phyloP scores from a whole-genome alignment of 2,113 vertebrate genomes.

The Etia nguti region DNA sequence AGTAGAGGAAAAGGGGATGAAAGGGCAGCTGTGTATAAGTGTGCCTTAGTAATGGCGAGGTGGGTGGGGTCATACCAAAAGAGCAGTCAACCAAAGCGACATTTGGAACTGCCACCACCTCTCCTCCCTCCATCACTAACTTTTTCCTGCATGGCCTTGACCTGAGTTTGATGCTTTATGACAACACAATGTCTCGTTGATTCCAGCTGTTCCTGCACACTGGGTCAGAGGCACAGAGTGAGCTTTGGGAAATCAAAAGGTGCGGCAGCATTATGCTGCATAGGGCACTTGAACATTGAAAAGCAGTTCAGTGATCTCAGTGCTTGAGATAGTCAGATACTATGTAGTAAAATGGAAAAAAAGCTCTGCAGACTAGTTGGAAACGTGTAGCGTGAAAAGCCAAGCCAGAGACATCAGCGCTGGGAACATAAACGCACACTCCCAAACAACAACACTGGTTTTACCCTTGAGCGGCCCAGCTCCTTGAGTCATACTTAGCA shows the following conservation, averaged over 20 bases:
- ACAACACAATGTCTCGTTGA: conserved; percentile 49
- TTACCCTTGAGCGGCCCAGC: conserved; percentile 21
- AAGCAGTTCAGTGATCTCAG: neutral
- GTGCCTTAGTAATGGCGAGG: neutral
- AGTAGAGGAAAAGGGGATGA: conserved; percentile 23
- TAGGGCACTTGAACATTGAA: neutral
- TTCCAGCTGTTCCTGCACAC: conserved; percentile 43
- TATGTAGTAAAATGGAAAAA: neutral
- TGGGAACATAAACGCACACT: conserved; percentile 6
- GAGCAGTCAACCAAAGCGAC: conserved; percentile 52
- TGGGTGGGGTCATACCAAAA: neutral
- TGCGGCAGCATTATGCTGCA: conserved; percentile 1
- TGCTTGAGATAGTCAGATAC: neutral
- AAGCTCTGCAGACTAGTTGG: neutral
- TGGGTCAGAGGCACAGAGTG: conserved; percentile 21
- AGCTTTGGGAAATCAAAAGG: conserved; percentile 1
- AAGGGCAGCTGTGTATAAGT: neutral
- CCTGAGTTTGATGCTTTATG: conserved; percentile 51
- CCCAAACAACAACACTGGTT: conserved; percentile 1
- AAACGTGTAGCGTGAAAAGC: neutral
- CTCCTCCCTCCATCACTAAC: conserved; percentile 36
- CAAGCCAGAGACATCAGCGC: neutral
- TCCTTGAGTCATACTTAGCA: conserved; percentile 19
- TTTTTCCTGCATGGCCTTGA: conserved; percentile 57
- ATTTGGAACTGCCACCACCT: conserved; percentile 49